These are phyloP conservation scores for Lagria hirta DNA, from an alignment of 2,888 invertebrate genomes.

Conservation along the genomic window DNA sequence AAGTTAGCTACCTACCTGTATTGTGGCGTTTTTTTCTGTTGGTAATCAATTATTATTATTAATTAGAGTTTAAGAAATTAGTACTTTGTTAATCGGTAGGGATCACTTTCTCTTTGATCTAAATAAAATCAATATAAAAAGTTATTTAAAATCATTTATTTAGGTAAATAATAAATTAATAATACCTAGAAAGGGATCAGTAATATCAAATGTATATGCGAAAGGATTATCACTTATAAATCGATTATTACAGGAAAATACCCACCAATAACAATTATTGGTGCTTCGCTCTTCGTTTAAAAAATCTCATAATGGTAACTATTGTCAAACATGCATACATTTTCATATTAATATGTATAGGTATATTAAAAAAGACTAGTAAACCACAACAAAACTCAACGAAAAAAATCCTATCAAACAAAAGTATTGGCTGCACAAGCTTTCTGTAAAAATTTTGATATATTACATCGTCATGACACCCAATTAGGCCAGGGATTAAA, in stretches of 20 bases:
- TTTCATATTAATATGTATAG: too few relatives aligned
- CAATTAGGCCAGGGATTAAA: conserved; percentile 9
- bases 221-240: conserved; percentile 40
- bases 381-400: conserved; percentile 21
- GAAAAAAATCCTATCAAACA: conserved; percentile 12
- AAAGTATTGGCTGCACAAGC: conserved; percentile 9
- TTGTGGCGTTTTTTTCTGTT: too few relatives aligned
- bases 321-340: conserved; percentile 41
- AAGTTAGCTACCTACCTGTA: too few relatives aligned
- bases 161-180: conserved; percentile 38
- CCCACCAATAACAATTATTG: conserved; percentile 27
- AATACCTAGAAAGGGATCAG: conserved; percentile 29
- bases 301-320: conserved; percentile 39
- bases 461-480: conserved; percentile 7
- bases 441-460: conserved; percentile 11
- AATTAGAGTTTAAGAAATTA: too few relatives aligned
- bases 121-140: too few relatives aligned
- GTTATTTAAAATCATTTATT: conserved; percentile 35
- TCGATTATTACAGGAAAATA: conserved; percentile 34
- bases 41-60: too few relatives aligned
- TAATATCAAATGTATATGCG: conserved; percentile 39
- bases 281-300: conserved; percentile 20
- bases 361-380: conserved; percentile 27
- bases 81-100: too few relatives aligned
- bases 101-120: too few relatives aligned